phyloP scores from a whole-genome alignment of 2,888 invertebrate species.

The Sphaerophoria taeniata region DNA sequence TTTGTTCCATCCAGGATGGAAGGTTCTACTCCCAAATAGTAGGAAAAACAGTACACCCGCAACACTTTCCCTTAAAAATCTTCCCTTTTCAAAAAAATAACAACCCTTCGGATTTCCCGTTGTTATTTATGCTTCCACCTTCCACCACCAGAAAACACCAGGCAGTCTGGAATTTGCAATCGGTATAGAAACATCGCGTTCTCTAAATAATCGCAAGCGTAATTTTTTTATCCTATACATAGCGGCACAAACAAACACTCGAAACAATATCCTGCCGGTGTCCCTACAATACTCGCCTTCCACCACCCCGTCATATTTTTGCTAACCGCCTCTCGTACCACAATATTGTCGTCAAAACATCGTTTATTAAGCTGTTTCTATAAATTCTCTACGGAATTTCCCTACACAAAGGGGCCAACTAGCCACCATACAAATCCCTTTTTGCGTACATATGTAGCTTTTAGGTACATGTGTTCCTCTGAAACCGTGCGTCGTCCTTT shows the following conservation, averaged over 20 bases:
- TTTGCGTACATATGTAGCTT: conserved; percentile 66
- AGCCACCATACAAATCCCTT: conserved; percentile 55
- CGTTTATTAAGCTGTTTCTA: conserved; percentile 50
- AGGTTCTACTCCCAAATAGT: neutral
- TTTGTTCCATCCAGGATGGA: no score
- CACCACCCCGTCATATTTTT: conserved; percentile 39
- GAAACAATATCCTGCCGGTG: conserved; percentile 32
- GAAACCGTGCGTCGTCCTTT: conserved; percentile 20
- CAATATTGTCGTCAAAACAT: conserved; percentile 23
- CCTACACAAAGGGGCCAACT: conserved; percentile 45
- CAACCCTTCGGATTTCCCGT: conserved; percentile 61
- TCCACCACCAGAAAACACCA: conserved; percentile 6
- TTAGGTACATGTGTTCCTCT: conserved; percentile 68
- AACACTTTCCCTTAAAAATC: conserved; percentile 48
- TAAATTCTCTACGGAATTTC: conserved; percentile 60
- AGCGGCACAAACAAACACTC: conserved; percentile 45
- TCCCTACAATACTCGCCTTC: conserved; percentile 3
- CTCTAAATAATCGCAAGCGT: conserved; percentile 15
- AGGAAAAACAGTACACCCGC: neutral
- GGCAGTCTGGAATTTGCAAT: conserved; percentile 52
- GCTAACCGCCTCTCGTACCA: neutral
- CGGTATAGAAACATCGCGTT: conserved; percentile 45
- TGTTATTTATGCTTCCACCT: conserved; percentile 60
- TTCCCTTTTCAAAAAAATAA: conserved; percentile 10
- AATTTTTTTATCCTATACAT: conserved; percentile 8